Percentiles rank a stretch among this genome's conserved stretches.
phyloP scores from a whole-genome alignment of 2,888 invertebrate species.

The Dynastes grantii region DNA sequence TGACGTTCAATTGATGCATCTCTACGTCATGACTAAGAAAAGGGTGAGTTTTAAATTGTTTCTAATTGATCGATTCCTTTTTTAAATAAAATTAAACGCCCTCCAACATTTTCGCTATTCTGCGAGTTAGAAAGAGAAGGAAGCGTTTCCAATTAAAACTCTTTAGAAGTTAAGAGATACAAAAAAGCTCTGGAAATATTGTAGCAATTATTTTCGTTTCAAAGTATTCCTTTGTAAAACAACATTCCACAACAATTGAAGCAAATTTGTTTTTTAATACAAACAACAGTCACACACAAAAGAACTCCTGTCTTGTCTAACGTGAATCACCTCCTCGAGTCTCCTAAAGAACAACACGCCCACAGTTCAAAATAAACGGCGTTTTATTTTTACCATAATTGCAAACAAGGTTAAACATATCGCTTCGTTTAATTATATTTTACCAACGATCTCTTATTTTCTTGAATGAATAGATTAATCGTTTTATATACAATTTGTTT shows the following conservation, averaged over 20 bases:
- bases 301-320: constrained; percentile 9
- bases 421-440: not conserved
- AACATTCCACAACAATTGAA: no score
- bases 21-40: constrained; percentile 94
- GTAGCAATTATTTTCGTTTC: not conserved
- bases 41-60: constrained; percentile 74
- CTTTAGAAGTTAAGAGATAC: not conserved
- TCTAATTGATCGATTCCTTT: not conserved
- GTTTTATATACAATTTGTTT: not conserved
- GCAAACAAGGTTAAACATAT: constrained; percentile 1
- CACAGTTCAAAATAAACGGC: no score
- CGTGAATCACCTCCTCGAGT: constrained; percentile 7
- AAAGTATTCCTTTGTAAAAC: constrained; percentile 22
- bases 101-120: not conserved
- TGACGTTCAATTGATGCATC: constrained; percentile 91
- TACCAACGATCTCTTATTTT: constrained; percentile 2
- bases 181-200: no score
- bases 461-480: constrained; percentile 9
- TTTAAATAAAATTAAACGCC: constrained; percentile 8
- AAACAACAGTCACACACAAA: constrained; percentile 3
- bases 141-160: constrained; percentile 8
- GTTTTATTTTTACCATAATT: constrained; percentile 1
- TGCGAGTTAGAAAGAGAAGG: not conserved
- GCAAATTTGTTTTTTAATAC: no score
- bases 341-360: not conserved